phyloP scores from a whole-genome alignment of 1,140 invertebrate genomes.

The Zaprionus capensis region DNA sequence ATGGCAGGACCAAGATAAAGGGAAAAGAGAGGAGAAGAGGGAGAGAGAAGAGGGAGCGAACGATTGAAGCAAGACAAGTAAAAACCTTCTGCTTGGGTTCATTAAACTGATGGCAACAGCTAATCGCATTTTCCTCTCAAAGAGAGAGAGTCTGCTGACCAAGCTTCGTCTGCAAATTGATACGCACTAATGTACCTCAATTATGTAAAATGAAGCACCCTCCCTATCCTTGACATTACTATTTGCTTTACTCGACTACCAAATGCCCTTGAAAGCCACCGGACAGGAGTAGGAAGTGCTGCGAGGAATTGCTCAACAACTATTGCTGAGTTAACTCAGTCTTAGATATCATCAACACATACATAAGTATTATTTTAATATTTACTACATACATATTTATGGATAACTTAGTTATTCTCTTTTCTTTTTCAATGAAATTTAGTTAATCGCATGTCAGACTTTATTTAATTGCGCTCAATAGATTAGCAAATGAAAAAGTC shows the following conservation, averaged over 20 bases:
- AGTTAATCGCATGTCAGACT: not conserved
- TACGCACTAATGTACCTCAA: slow-evolving; percentile 51
- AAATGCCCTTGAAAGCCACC: not conserved
- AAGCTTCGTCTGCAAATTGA: slow-evolving; percentile 36
- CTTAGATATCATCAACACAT: too few species aligned
- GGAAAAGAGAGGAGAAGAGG: not conserved
- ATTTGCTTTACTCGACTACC: not conserved
- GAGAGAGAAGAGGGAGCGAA: not conserved
- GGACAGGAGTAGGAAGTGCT: too few species aligned
- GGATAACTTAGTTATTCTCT: too few species aligned
- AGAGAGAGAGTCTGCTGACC: slow-evolving; percentile 1
- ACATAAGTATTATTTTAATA: too few species aligned
- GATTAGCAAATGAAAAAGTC: not conserved
- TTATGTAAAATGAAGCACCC: slow-evolving; percentile 44
- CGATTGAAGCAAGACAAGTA: slow-evolving; percentile 19
- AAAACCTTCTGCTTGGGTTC: slow-evolving; percentile 52
- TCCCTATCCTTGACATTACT: not conserved
- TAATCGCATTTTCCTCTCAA: slow-evolving; percentile 41
- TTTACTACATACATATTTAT: too few species aligned
- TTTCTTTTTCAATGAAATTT: not conserved
- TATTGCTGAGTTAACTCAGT: too few species aligned
- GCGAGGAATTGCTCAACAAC: too few species aligned
- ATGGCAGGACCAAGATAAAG: not conserved
- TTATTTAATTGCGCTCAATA: not conserved
- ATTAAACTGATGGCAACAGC: slow-evolving; percentile 54